Conservation (phyloP, 2,888 invertebrate species). For the Endomychus coccineus region DNA sequence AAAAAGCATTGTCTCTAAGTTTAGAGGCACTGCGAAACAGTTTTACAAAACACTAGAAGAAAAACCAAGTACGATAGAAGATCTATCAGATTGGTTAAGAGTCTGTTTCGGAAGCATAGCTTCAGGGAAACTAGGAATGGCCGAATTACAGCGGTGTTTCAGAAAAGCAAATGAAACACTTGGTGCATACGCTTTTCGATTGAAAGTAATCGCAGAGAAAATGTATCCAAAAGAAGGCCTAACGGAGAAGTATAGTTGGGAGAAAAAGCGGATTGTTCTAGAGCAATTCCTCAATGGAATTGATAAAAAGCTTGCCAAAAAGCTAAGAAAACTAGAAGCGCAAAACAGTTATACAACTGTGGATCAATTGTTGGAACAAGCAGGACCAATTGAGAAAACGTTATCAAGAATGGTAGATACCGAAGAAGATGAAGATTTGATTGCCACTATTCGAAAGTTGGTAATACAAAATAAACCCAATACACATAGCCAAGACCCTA, state of each 20-base stretch:
- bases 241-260: too few species aligned
- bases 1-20: not conserved
- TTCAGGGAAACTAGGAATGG: too few species aligned
- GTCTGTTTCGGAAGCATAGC: too few species aligned
- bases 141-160: too few species aligned
- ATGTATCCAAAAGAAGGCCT: not conserved
- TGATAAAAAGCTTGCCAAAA: not conserved
- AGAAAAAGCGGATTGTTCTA: too few species aligned
- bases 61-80: too few species aligned
- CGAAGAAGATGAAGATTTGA: not conserved
- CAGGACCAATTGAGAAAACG: not conserved
- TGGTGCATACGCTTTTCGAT: not conserved
- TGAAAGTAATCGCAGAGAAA: too few species aligned
- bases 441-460: not conserved
- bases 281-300: too few species aligned
- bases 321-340: conserved; percentile 1
- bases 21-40: not conserved
- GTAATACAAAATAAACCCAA: not conserved
- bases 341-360: not conserved
- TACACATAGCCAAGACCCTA: too few species aligned
- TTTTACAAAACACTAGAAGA: conserved; percentile 1
- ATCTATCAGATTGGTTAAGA: too few species aligned
- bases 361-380: not conserved
- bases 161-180: too few species aligned
- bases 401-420: not conserved